Base-by-base conservation (phyloP, 2,888 invertebrate species). In the Chrysolina americana region DNA sequence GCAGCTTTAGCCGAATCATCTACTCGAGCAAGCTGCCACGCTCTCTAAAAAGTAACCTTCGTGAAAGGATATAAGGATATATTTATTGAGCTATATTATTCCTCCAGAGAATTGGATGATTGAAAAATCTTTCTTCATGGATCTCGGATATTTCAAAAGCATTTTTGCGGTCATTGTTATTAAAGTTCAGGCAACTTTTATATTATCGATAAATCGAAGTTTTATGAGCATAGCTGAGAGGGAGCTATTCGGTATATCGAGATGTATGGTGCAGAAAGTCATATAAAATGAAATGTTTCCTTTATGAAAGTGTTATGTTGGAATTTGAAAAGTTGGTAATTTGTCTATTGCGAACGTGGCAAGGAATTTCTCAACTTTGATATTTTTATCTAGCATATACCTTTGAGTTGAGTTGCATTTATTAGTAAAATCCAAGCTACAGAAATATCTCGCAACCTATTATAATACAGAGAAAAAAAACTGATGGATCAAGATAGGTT, bases 131-230 rank as follows among this genome's bases (percentile, higher is more conserved):
- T 19, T 36, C n/a, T 36, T 59, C n/a, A 36, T 59, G 5, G 28
- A 28, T 36, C 15, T 59, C 36, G 59, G n/a, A 36, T 59, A n/a
- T n/a, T 28, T 36, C 9, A 36, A 36, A 59, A 13, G 28, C 36
- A 59, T 59, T 59, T 59, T 59, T 59, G 36, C 9, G 59, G 59
- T 36, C 59, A 59, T 59, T 59, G 59, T 59, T 59, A 59, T 59
- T 23, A 28, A 36, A 36, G 11, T 59, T n/a, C 59, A 59, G 36
- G 36, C 6, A 23, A 59, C 59, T 59, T 6, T 59, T 59, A 47
- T 47, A 47, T 47, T 47, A 59, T 59, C 36, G 59, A 15, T 59
- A 28, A n/a, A 59, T 36, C 59, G n/a, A 28, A 59, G 59, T 59
- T 59, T 59, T 17, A 59, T n/a, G 59, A 36, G 28, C 13, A 13